A percentile compares a stretch with the other conserved stretches of the same genome.
These are phyloP conservation scores for Arrhopalites spinosus DNA, from an alignment of 2,888 invertebrate species.

Conservation along the genomic window DNA sequence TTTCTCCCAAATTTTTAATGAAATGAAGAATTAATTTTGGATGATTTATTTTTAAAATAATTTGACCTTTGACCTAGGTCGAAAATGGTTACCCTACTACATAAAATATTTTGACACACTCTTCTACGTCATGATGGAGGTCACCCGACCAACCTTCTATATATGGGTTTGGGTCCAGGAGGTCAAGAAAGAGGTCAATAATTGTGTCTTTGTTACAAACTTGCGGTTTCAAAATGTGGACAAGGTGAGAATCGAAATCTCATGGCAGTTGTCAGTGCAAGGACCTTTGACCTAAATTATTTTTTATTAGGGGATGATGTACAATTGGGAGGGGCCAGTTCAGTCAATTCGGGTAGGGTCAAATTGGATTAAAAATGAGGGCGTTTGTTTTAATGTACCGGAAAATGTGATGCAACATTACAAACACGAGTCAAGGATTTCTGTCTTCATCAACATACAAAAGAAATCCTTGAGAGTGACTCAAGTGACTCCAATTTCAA, in stretches of 20 bases:
- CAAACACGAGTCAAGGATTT: constrained; percentile 36
- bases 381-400: constrained; percentile 44
- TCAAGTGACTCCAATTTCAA: not conserved
- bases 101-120: constrained; percentile 45
- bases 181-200: constrained; percentile 41
- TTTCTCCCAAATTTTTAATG: too few species aligned
- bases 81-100: constrained; percentile 52
- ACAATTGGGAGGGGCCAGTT: constrained; percentile 52
- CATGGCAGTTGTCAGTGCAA: not conserved
- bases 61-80: constrained; percentile 23
- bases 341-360: constrained; percentile 45
- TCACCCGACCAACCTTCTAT: constrained; percentile 42
- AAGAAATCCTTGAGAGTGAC: constrained; percentile 33
- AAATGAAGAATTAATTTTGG: not conserved
- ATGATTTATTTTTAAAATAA: not conserved
- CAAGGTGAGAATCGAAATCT: constrained; percentile 34
- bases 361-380: constrained; percentile 41
- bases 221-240: constrained; percentile 43
- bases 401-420: constrained; percentile 47
- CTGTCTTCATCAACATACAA: constrained; percentile 44
- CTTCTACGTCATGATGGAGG: constrained; percentile 53
- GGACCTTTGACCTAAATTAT: not conserved
- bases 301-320: constrained; percentile 29
- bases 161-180: constrained; percentile 51
- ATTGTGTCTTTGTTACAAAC: constrained; percentile 32